Evolutionary conservation across 2,113 vertebrate genomes (phyloP), one percentile per base, ranked within the genome.

Genomic region (Cisticola juncidis): DNA sequence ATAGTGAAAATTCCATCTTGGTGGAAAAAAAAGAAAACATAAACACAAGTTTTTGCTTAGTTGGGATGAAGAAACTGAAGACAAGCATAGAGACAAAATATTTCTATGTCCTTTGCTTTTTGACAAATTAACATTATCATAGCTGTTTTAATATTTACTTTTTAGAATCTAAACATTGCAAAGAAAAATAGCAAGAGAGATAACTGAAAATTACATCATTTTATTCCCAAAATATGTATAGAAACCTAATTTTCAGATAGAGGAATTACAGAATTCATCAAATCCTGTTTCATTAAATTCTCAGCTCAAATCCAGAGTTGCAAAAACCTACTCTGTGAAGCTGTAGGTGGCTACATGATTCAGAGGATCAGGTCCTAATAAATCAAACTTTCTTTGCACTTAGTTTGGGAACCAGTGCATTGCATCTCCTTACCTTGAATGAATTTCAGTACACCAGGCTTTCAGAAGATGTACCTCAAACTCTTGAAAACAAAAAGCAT

Each of bases 311-410:
- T 33, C 48, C 69, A 42, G 33, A 87, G 70, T n/a, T 79, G 44
- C 58, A 86, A 72, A 71, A 35, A 86, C 19, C 76, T 91, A 66
- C 96, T 88, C 90, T 90, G 14, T 51, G 78, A 81, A 88, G 38
- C 65, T 93, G 91, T 94, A 88, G 86, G 90, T 88, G 86, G 71
- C 36, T 68, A 58, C 47, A 68, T 95, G 88, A 97, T 82, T 96
- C 93, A 92, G 56, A 92, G 36, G 88, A 79, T 53, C 35, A 48
- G 36, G 21, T 77, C 66, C 58, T 91, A 74, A 96, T 93, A 90
- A 92, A 97, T 88, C 61, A 95, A 64, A 86, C 57, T 90, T 72
- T n/a, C 35, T 85, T 88, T 83, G 72, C 58, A 38, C 12, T 69
- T 47, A 23, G 24, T 94, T 93, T 90, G 58, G 47, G 38, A 90